Evolutionary conservation across 1,140 invertebrate species (phyloP).

Genomic region (Hormaphis cornu): DNA sequence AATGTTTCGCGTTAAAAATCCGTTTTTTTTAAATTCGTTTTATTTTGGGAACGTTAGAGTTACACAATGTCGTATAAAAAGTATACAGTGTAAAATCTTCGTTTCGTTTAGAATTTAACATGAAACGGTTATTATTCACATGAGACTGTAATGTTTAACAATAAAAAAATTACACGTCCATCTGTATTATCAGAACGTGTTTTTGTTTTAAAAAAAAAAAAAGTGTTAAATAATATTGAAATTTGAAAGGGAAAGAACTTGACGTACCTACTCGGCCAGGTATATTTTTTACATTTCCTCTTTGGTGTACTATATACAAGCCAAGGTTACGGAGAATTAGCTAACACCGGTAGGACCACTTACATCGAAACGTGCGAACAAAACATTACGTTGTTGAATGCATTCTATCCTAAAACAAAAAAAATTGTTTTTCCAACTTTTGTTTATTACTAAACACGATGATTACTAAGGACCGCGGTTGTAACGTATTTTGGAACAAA

Average conservation of each 20-base stretch:
- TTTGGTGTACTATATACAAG: background rate
- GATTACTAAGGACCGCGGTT: too few relatives aligned
- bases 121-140: too few relatives aligned
- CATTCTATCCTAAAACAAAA: background rate
- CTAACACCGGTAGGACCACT: background rate
- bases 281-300: constrained; percentile 23
- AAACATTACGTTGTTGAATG: background rate
- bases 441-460: too few relatives aligned
- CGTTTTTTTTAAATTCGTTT: too few relatives aligned
- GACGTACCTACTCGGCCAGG: background rate
- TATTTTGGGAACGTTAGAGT: too few relatives aligned
- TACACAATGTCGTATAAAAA: too few relatives aligned
- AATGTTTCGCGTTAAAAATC: too few relatives aligned
- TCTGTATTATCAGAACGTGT: background rate
- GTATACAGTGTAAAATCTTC: too few relatives aligned
- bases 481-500: too few relatives aligned
- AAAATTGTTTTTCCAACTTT: background rate
- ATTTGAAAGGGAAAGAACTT: constrained; percentile 1
- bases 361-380: background rate
- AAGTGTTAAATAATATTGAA: constrained; percentile 6
- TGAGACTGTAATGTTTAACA: too few relatives aligned
- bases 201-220: background rate
- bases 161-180: too few relatives aligned
- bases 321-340: constrained; percentile 16
- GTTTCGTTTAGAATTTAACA: too few relatives aligned